Conservation (phyloP, 2,797 vertebrate genomes). For the Myripristis murdjan region DNA sequence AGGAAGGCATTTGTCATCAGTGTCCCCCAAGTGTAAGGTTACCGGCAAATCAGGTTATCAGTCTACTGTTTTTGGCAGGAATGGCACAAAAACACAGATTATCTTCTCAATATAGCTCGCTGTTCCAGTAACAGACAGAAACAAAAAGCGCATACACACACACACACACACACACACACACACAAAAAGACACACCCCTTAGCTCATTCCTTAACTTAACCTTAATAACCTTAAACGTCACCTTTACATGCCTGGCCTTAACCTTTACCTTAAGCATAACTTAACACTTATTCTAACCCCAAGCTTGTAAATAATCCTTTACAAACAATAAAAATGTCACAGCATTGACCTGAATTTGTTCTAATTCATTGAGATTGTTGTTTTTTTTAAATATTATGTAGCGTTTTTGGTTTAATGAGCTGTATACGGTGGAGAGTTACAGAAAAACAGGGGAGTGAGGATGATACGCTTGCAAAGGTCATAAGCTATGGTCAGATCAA, state of each 20-base stretch:
- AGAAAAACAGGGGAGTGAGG: background rate
- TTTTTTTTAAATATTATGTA: background rate
- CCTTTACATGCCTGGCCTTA: slow-evolving; percentile 38
- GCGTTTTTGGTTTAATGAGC: slow-evolving; percentile 2
- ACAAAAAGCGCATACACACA: slow-evolving; percentile 22
- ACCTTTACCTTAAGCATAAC: slow-evolving; percentile 36
- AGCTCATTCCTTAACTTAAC: slow-evolving; percentile 26
- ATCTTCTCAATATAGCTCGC: slow-evolving; percentile 63
- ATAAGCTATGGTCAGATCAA: slow-evolving; percentile 13
- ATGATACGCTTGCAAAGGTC: slow-evolving; percentile 14
- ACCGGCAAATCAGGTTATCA: slow-evolving; percentile 84
- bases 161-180: slow-evolving; percentile 26
- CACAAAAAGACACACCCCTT: slow-evolving; percentile 14
- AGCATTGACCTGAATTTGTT: slow-evolving; percentile 35
- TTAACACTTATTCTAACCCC: slow-evolving; percentile 30
- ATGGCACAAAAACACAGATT: slow-evolving; percentile 82
- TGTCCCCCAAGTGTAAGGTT: slow-evolving; percentile 80
- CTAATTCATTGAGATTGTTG: slow-evolving; percentile 2
- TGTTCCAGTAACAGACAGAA: slow-evolving; percentile 33
- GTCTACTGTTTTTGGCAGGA: slow-evolving; percentile 78
- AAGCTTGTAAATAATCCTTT: slow-evolving; percentile 16
- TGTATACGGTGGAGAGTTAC: background rate
- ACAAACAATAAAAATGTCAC: no score
- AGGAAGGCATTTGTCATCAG: slow-evolving; percentile 86
- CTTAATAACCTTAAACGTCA: slow-evolving; percentile 8